Base-by-base conservation (phyloP, 2,888 invertebrate genomes). In the Lochmaea crataegi region DNA sequence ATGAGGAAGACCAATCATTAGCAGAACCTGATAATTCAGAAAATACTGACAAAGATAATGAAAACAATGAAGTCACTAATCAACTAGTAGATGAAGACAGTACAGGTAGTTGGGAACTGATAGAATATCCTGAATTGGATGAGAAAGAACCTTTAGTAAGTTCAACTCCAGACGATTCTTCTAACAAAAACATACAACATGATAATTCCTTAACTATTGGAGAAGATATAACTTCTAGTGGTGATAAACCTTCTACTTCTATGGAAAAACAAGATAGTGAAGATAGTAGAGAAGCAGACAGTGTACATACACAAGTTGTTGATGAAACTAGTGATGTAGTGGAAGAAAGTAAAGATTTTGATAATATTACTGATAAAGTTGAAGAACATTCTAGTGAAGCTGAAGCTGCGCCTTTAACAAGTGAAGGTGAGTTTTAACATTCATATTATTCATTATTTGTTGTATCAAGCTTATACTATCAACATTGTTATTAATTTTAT, bases 281-380 rank as follows among this genome's bases (percentile, higher is more conserved):
- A 68, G 72, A 68, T 38, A 57, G 57, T 2, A 45, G 61, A 41
- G 74, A 69, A 64, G 65, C 61, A 48, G 66, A 69, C 14, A 68
- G 14, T 38, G 9, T 12, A 5, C 14, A 45, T 12, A 66, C 16
- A 53, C 32, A 61, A 67, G 3, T 18, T 38, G n/a, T 65, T 14
- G 26, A 16, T 65, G 74, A 74, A 65, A 61, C 67, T 63, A 53
- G 22, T 61, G 38, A 58, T 14, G 38, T 18, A 64, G 12, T 11
- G 22, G 61, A 65, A 22, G 45, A 38, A 64, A 57, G 5, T 32
- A 32, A 41, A 32, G 53, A 68, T 56, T 12, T 58, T 32, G 14
- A 12, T 11, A 53, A 12, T 22, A 18, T 32, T 16, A n/a, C 64
- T 18, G 57, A 58, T 14, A 57, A 69, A 45, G 3, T 45, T 45